Conservation (phyloP, 1,140 invertebrate species). For the Temnothorax curvispinosus region DNA sequence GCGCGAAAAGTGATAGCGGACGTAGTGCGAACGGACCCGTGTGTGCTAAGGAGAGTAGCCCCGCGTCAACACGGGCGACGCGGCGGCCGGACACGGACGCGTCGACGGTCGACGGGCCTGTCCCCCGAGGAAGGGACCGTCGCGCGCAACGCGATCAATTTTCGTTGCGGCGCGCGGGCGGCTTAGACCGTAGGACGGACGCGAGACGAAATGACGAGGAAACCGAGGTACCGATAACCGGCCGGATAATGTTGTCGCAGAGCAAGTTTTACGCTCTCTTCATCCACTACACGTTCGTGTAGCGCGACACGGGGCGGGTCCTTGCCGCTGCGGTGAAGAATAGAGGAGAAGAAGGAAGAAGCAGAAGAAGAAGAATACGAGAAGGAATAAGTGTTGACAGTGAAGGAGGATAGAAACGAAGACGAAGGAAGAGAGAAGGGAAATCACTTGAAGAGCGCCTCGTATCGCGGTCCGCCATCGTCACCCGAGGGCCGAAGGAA, state of each 20-base stretch:
- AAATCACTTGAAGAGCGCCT: neutral
- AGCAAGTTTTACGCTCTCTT: slow-evolving; percentile 83
- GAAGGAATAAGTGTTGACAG: neutral
- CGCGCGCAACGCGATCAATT: slow-evolving; percentile 77
- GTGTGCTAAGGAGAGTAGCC: slow-evolving; percentile 28
- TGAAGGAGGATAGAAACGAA: slow-evolving; percentile 11
- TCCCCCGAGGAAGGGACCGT: slow-evolving; percentile 71
- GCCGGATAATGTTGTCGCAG: slow-evolving; percentile 81
- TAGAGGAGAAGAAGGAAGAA: slow-evolving; percentile 36
- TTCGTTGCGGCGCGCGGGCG: slow-evolving; percentile 73
- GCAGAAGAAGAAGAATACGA: slow-evolving; percentile 34
- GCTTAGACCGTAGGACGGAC: slow-evolving; percentile 60
- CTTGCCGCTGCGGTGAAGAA: slow-evolving; percentile 78
- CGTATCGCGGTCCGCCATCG: slow-evolving; percentile 39
- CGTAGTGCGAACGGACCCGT: neutral
- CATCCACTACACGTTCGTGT: slow-evolving; percentile 83
- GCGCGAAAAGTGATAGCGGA: slow-evolving; percentile 40
- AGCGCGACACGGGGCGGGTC: slow-evolving; percentile 81
- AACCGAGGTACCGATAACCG: slow-evolving; percentile 71
- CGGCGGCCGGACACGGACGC: slow-evolving; percentile 58
- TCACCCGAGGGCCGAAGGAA: slow-evolving; percentile 8
- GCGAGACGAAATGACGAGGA: slow-evolving; percentile 67
- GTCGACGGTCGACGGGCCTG: slow-evolving; percentile 70
- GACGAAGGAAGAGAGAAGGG: neutral
- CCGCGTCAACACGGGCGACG: slow-evolving; percentile 45